phyloP scores from a whole-genome alignment of 2,113 vertebrate genomes.

The Triplophysa tibetana region DNA sequence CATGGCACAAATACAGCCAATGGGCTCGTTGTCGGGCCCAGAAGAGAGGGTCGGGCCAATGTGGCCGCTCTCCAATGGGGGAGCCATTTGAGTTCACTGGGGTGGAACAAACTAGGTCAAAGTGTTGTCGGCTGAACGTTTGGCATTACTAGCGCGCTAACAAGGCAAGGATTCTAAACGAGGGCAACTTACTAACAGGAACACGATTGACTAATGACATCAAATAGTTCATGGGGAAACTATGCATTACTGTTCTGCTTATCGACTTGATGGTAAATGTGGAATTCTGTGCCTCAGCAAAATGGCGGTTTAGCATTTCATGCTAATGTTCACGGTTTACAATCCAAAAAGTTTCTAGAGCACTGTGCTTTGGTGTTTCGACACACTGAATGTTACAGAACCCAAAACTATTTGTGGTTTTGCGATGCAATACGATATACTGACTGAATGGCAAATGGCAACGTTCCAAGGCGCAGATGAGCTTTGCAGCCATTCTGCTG shows the following conservation, averaged over 20 bases:
- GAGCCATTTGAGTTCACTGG: slow-evolving; percentile 39
- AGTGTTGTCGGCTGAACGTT: slow-evolving; percentile 4
- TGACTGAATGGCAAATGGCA: slow-evolving; percentile 20
- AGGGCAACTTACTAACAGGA: not conserved
- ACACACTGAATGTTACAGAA: slow-evolving; percentile 3
- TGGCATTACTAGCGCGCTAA: not conserved
- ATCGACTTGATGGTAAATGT: slow-evolving; percentile 9
- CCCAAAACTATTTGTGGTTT: slow-evolving; percentile 13
- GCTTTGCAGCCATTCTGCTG: slow-evolving; percentile 20
- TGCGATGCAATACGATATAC: not conserved
- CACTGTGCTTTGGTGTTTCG: not conserved
- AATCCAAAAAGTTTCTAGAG: not conserved
- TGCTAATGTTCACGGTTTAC: not conserved
- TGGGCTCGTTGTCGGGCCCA: slow-evolving; percentile 23
- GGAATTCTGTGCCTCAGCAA: not conserved
- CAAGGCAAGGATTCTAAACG: not conserved
- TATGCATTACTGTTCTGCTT: slow-evolving; percentile 4
- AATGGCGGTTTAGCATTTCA: not conserved
- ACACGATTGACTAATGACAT: not conserved
- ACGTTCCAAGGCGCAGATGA: not conserved
- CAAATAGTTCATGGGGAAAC: not conserved
- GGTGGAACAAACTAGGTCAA: slow-evolving; percentile 44
- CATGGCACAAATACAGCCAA: slow-evolving; percentile 26
- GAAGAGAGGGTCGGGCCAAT: slow-evolving; percentile 30
- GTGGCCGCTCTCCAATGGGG: slow-evolving; percentile 29